A percentile compares a stretch with the other conserved stretches of the same genome.
phyloP scores from a whole-genome alignment of 2,888 invertebrate genomes.

The Synergus gifuensis region DNA sequence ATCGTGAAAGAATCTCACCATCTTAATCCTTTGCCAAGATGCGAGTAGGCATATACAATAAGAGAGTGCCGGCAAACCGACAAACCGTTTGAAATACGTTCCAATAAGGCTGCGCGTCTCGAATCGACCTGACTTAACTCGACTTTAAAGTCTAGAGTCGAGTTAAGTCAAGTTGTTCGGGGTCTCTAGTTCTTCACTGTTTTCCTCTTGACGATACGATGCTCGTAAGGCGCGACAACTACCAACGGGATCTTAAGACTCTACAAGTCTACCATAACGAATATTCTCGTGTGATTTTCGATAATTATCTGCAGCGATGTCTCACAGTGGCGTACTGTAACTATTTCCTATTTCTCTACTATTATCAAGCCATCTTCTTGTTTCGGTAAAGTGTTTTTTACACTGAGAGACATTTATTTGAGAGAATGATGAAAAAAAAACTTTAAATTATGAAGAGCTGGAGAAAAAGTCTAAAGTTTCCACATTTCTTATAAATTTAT shows the following conservation, averaged over 20 bases:
- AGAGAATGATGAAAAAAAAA: no score
- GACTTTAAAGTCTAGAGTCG: background rate
- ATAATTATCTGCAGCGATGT: slow-evolving; percentile 36
- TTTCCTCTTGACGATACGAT: slow-evolving; percentile 17
- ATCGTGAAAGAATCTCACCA: slow-evolving; percentile 41
- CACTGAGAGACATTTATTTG: no score
- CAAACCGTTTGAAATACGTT: slow-evolving; percentile 46
- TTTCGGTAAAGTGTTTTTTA: background rate
- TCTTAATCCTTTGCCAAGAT: slow-evolving; percentile 36
- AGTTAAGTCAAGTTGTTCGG: slow-evolving; percentile 7
- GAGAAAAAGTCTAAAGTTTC: background rate
- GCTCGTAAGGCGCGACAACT: slow-evolving; percentile 28
- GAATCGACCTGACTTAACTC: background rate
- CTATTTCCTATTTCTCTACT: slow-evolving; percentile 19
- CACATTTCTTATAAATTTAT: background rate
- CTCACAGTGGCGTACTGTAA: slow-evolving; percentile 30
- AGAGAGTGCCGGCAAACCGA: slow-evolving; percentile 45
- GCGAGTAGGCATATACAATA: slow-evolving; percentile 28
- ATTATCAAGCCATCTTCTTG: background rate
- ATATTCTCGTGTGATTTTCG: slow-evolving; percentile 38
- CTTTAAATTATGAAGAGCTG: background rate
- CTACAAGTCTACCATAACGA: slow-evolving; percentile 22
- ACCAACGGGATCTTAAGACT: slow-evolving; percentile 15
- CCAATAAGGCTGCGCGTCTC: slow-evolving; percentile 39
- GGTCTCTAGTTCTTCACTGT: background rate